These are phyloP conservation scores for Leptinotarsa peninsularis DNA, from an alignment of 2,888 invertebrate species.

Conservation along the genomic window DNA sequence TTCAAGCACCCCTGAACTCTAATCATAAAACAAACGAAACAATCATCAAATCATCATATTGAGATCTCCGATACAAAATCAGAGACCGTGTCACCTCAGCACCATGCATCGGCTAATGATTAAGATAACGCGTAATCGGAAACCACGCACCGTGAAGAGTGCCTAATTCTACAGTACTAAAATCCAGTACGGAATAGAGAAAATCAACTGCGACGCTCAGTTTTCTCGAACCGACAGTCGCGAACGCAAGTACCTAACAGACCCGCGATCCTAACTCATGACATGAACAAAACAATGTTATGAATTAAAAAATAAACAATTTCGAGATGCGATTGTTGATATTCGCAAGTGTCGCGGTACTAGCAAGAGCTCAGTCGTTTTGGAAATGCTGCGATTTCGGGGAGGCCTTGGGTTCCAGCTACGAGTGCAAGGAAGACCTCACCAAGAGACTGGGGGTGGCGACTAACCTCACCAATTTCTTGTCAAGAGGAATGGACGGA, in stretches of 20 bases:
- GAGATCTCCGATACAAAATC: not conserved
- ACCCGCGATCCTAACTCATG: no score
- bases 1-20: no score
- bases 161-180: constrained; percentile 13
- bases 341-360: not conserved
- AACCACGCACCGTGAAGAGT: not conserved
- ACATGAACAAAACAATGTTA: no score
- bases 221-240: not conserved
- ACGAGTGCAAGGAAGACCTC: constrained; percentile 30
- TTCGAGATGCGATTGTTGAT: not conserved
- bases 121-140: not conserved
- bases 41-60: not conserved
- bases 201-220: not conserved
- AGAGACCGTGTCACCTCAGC: not conserved
- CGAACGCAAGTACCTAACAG: not conserved
- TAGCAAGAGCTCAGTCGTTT: not conserved
- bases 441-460: constrained; percentile 29
- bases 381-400: constrained; percentile 34
- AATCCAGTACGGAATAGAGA: not conserved
- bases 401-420: constrained; percentile 24
- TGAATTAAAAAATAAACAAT: not conserved
- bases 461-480: constrained; percentile 29
- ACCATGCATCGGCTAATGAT: no score
- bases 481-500: constrained; percentile 18
- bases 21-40: no score